Evolutionary conservation across 2,888 invertebrate genomes (phyloP), one percentile per base, ranked within the genome.

Genomic region (Drosophila pseudotakahashii): DNA sequence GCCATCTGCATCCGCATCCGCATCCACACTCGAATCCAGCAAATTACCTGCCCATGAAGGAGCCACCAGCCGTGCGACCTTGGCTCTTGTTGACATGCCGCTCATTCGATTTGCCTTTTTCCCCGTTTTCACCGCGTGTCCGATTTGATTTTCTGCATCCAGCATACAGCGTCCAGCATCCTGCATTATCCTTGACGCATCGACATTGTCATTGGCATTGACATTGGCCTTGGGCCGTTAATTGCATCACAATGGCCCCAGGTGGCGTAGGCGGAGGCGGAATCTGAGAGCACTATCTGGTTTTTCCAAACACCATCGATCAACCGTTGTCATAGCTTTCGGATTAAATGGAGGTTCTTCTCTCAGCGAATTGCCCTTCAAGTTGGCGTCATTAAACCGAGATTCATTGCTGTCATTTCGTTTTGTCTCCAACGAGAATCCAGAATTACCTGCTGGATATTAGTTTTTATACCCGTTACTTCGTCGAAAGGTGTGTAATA

Each of bases 31-130:
- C 39, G 39, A 14, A 9, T 14, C 14, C 14, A 16, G 23, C 13
- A 13, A n/a, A 30, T 41, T 41, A 41, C 41, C 16, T 13, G 19
- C 4, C 16, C 19, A 16, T 19, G 23, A 42, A 11, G 23, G 7
- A 23, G 13, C 32, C 11, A 14, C 30, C 30, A 30, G 30, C 30
- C 30, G 30, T 30, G 5, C 30, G 57, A 59, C 78, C 86, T 69
- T 78, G 86, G 50, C 76, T 61, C 39, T 52, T 13, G 70, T 45
- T 58, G 62, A 63, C 68, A 66, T 68, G 55, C 37, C 52, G 52
- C 60, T 83, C 48, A 76, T 68, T 86, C 68, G 71, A 85, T 82
- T 75, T 77, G 41, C 58, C 51, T n/a, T 54, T 54, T 44, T 44
- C 36, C 53, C 54, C 60, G 23, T 67, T 59, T 30, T 7, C 30